Conservation (phyloP, 2,797 vertebrate genomes). For the Echiichthys vipera region DNA sequence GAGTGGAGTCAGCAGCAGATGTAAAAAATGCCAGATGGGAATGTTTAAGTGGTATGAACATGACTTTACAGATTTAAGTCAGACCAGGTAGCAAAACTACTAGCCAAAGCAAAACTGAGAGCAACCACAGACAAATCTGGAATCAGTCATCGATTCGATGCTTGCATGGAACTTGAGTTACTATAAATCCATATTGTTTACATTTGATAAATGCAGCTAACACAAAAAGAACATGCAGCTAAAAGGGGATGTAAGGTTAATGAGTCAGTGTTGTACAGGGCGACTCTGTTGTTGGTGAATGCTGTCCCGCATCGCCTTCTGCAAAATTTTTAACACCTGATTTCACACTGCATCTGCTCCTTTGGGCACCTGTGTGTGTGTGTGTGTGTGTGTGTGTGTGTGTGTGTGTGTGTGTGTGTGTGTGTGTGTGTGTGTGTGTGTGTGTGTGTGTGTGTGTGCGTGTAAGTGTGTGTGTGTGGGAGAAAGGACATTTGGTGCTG, state of each 20-base stretch:
- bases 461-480: not conserved
- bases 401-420: not conserved
- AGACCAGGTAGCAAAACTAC: not conserved
- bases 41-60: not conserved
- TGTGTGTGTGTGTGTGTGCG: not conserved
- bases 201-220: not conserved
- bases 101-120: too few relatives aligned
- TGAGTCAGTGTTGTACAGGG: slow-evolving; percentile 17
- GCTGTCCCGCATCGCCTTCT: slow-evolving; percentile 50
- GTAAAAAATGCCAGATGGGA: slow-evolving; percentile 2
- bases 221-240: slow-evolving; percentile 6
- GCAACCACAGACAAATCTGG: not conserved
- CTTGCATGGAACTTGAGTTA: not conserved
- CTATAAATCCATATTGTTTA: not conserved
- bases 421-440: not conserved
- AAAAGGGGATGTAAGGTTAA: slow-evolving; percentile 28
- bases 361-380: slow-evolving; percentile 46
- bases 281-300: slow-evolving; percentile 57
- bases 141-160: not conserved
- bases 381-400: slow-evolving; percentile 5
- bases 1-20: slow-evolving; percentile 52
- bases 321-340: slow-evolving; percentile 78
- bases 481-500: slow-evolving; percentile 10
- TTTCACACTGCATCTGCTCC: slow-evolving; percentile 73
- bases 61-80: not conserved